Evolutionary conservation across 2,888 invertebrate species (phyloP).

Genomic region (Thymelicus lineola): DNA sequence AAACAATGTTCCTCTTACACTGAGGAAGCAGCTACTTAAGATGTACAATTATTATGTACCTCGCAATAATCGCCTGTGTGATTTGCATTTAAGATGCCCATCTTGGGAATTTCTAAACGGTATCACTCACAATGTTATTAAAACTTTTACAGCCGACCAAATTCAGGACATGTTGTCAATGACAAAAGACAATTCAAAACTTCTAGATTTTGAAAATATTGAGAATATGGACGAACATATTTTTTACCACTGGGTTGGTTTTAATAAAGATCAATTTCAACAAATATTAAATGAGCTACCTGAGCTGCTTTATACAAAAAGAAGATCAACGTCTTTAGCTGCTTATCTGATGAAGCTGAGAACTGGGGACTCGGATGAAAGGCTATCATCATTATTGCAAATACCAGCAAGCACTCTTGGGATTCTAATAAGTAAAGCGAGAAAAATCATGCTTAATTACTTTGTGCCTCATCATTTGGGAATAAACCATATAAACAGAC

Average conservation of each 20-base stretch:
- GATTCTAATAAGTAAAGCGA: background rate
- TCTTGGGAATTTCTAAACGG: too few relatives aligned
- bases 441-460: background rate
- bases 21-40: background rate
- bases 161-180: background rate
- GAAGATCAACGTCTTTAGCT: background rate
- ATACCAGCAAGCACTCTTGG: background rate
- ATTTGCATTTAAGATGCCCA: too few relatives aligned
- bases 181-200: background rate
- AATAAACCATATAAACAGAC: background rate
- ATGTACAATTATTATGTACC: conserved; percentile 7
- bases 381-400: background rate
- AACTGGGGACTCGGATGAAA: background rate
- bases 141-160: too few relatives aligned
- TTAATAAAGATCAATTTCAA: too few relatives aligned
- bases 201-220: conserved; percentile 1
- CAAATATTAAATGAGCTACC: background rate
- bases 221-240: background rate
- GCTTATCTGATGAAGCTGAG: background rate
- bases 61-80: too few relatives aligned
- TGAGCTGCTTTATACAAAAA: background rate
- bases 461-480: background rate
- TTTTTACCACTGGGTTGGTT: conserved; percentile 5
- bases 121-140: too few relatives aligned
- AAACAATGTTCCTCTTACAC: background rate